Conservation (phyloP, 2,113 vertebrate genomes). For the Ctenodactylus gundi region DNA sequence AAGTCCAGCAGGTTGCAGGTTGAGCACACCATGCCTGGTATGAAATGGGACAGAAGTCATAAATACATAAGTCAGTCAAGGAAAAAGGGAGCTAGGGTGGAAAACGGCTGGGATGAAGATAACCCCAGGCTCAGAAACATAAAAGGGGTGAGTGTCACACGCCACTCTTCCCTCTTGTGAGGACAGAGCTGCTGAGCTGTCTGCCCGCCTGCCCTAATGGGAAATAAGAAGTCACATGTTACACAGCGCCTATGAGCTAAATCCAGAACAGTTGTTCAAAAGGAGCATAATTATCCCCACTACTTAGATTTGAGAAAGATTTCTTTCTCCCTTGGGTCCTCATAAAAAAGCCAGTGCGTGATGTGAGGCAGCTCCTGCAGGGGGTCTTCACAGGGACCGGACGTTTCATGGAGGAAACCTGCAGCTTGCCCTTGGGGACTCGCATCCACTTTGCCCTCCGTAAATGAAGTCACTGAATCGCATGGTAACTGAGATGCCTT, state of each 20-base stretch:
- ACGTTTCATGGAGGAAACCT: not conserved
- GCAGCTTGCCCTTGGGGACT: not conserved
- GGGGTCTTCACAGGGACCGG: not conserved
- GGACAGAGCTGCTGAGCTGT: not conserved
- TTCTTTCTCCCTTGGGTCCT: not conserved
- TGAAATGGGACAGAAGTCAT: not conserved
- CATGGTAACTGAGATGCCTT: not conserved
- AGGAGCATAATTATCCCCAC: not conserved
- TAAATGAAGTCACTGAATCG: not conserved
- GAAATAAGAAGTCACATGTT: not conserved
- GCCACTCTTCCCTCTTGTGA: accelerated
- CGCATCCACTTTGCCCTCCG: not conserved
- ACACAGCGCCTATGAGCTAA: not conserved
- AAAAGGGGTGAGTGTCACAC: not conserved
- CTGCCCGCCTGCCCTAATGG: not conserved
- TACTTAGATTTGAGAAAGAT: constrained; percentile 4
- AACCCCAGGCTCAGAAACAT: accelerated
- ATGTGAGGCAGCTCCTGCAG: not conserved
- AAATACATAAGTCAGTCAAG: not conserved
- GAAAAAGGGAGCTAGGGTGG: not conserved
- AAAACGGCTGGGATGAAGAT: not conserved
- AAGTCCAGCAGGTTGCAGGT: too few species aligned
- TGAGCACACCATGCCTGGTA: too few species aligned
- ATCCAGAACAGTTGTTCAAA: not conserved
- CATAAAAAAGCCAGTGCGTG: constrained; percentile 45